These are phyloP conservation scores for Hypotaenidia philippensis DNA, from an alignment of 2,797 vertebrate species.

Conservation along the genomic window DNA sequence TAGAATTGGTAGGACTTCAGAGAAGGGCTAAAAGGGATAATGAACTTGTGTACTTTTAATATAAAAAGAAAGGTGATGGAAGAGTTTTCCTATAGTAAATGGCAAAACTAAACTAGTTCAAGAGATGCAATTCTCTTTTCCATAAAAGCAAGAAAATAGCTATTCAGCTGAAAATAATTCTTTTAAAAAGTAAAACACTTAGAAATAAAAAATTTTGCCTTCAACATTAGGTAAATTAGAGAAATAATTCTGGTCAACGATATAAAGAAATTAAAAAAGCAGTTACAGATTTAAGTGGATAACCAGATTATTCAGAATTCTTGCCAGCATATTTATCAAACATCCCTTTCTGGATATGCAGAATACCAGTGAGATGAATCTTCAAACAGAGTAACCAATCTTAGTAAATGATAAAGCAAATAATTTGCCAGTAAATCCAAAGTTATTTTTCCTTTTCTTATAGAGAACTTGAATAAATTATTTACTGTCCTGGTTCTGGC, in stretches of 20 bases:
- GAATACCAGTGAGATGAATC: rapidly evolving
- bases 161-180: neutral
- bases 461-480: neutral
- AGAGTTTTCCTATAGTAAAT: neutral
- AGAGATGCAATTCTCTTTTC: neutral
- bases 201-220: neutral
- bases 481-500: no score
- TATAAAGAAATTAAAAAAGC: neutral
- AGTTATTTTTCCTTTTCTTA: neutral
- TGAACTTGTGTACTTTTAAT: neutral
- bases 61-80: neutral
- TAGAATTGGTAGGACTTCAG: neutral
- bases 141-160: neutral
- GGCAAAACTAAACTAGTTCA: neutral
- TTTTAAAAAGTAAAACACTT: neutral
- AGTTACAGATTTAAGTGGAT: neutral
- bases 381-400: neutral
- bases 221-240: neutral
- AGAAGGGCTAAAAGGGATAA: neutral
- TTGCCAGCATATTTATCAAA: neutral
- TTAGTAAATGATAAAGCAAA: neutral
- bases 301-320: neutral
- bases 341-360: neutral
- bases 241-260: neutral
- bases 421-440: neutral